Conservation (phyloP, 2,797 vertebrate species). For the Tinamus major region DNA sequence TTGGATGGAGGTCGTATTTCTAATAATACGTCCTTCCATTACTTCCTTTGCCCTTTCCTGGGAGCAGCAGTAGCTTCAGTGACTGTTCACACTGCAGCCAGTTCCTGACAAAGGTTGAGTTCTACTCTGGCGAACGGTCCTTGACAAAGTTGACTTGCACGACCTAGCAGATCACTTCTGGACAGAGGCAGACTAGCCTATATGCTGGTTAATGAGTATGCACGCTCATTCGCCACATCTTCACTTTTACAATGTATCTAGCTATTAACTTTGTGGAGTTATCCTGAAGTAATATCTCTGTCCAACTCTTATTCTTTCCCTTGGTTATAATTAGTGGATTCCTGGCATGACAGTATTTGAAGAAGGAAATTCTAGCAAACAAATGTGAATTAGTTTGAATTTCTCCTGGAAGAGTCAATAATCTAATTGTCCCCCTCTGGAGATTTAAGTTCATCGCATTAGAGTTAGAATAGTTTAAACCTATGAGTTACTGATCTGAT, state of each 20-base stretch:
- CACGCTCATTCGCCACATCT: neutral
- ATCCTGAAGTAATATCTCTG: neutral
- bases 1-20: neutral
- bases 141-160: neutral
- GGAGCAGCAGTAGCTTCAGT: neutral
- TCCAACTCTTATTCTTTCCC: neutral
- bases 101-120: neutral
- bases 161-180: neutral
- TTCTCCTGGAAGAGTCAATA: conserved; percentile 47
- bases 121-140: neutral
- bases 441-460: conserved; percentile 4
- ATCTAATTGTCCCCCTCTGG: conserved; percentile 9
- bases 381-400: conserved; percentile 47
- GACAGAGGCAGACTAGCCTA: neutral
- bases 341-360: conserved; percentile 34
- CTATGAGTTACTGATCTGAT: conserved; percentile 15
- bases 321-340: conserved; percentile 24
- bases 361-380: conserved; percentile 53
- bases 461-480: conserved; percentile 37
- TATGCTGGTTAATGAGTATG: neutral
- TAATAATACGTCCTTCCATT: neutral
- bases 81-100: neutral
- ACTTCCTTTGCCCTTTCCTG: neutral
- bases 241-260: neutral
- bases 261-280: neutral